These are phyloP conservation scores for Neoaliturus tenellus DNA, from an alignment of 2,888 invertebrate species.

Conservation along the genomic window DNA sequence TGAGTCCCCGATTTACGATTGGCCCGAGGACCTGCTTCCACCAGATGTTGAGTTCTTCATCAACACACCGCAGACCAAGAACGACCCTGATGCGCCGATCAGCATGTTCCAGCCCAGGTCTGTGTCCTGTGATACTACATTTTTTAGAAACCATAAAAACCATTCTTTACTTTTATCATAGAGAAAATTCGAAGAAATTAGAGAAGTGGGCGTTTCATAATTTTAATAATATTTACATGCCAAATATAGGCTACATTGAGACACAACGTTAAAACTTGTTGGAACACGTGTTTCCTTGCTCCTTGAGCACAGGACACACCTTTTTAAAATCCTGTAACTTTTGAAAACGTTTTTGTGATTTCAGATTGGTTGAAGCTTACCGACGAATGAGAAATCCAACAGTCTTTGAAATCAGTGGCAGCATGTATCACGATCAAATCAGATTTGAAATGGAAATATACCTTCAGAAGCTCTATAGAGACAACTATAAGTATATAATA, in stretches of 20 bases:
- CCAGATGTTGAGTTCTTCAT: conserved; percentile 51
- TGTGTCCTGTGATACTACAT: too few relatives aligned
- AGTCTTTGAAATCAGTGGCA: conserved; percentile 49
- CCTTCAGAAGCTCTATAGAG: conserved; percentile 41
- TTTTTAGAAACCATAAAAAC: too few relatives aligned
- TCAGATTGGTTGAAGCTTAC: conserved; percentile 43
- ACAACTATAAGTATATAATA: conserved; percentile 42
- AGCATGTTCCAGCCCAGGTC: conserved; percentile 25
- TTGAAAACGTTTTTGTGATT: neutral
- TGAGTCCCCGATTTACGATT: conserved; percentile 25
- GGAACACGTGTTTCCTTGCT: too few relatives aligned
- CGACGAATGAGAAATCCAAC: conserved; percentile 45
- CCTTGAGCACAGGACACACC: too few relatives aligned
- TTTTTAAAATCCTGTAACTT: too few relatives aligned
- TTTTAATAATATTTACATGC: too few relatives aligned
- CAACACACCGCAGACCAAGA: conserved; percentile 39
- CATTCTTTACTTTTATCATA: too few relatives aligned
- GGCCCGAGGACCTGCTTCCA: conserved; percentile 43
- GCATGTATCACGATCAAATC: conserved; percentile 48
- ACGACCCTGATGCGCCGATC: conserved; percentile 22
- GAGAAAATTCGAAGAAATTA: too few relatives aligned
- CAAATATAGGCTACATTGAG: too few relatives aligned
- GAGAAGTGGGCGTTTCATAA: too few relatives aligned
- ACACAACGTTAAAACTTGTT: too few relatives aligned
- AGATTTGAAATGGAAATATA: conserved; percentile 51